These are phyloP conservation scores for Hycleus phaleratus DNA, from an alignment of 1,140 invertebrate species.

Conservation along the genomic window DNA sequence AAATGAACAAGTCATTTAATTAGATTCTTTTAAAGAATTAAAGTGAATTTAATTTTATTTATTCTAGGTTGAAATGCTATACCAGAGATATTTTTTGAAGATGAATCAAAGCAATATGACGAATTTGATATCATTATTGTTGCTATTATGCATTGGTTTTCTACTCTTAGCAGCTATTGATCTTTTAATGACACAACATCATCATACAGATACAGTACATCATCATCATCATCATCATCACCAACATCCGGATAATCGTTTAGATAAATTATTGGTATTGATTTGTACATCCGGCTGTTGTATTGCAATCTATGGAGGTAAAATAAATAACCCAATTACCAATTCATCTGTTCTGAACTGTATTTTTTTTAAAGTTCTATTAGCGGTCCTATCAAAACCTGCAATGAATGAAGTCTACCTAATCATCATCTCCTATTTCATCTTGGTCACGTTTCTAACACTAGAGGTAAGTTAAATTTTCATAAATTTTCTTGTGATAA, in stretches of 20 bases:
- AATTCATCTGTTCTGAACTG: no score
- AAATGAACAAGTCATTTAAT: conserved; percentile 52
- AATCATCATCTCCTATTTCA: conserved; percentile 71
- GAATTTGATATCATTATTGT: conserved; percentile 68
- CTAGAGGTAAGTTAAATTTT: conserved; percentile 33
- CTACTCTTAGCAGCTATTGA: conserved; percentile 42
- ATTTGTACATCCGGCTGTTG: conserved; percentile 37
- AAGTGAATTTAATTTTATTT: conserved; percentile 6
- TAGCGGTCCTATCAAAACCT: conserved; percentile 67
- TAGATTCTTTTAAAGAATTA: not conserved
- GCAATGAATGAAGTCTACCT: conserved; percentile 84
- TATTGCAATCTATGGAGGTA: conserved; percentile 38
- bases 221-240: not conserved
- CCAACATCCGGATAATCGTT: conserved; percentile 18
- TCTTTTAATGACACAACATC: conserved; percentile 24
- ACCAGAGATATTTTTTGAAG: conserved; percentile 85
- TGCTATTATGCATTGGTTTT: conserved; percentile 59
- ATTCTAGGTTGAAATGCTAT: conserved; percentile 73
- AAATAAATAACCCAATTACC: not conserved
- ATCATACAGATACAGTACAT: conserved; percentile 5
- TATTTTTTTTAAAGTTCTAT: conserved; percentile 51
- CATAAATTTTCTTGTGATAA: not conserved
- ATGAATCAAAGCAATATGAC: conserved; percentile 89
- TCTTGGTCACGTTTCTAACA: conserved; percentile 61
- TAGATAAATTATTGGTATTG: conserved; percentile 33